Evolutionary conservation across 2,888 invertebrate genomes (phyloP), one percentile per base, ranked within the genome.

Genomic region (Agrochola lota): DNA sequence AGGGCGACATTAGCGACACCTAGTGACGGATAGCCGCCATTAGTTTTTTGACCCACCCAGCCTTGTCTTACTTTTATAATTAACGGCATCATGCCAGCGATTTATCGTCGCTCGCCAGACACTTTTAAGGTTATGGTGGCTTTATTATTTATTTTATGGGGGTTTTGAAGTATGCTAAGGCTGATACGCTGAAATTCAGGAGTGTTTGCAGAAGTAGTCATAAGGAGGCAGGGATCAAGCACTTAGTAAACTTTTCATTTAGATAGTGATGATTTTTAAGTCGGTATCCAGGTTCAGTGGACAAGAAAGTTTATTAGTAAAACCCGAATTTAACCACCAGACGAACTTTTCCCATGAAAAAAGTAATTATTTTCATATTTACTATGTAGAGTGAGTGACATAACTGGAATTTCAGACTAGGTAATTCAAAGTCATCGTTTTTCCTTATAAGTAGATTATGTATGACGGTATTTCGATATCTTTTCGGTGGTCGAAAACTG

Each of bases 1-100:
- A 57, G 49, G 43, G 35, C 40, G 60, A 75, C 73, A 74, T 71
- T 76, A 81, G 84, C 78, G 87, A 85, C 88, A 88, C 76, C 88
- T 87, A 87, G 83, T 86, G 87, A 88, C 74, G 77, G 30, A 88
- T 86, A 73, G 82, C 76, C 62, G 78, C 83, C 69, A 87, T 86
- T 88, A 79, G 79, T 84, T 84, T 85, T 86, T 85, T 87, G 84
- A 78, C 83, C 78, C 78, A 64, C 83, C 78, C 80, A 74, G 82
- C 71, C 78, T 84, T 86, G 85, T 84, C 83, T 88, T 74, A 83
- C 79, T 78, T 83, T 83, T 78, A 84, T 84, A 87, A 87, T 87
- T 85, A 87, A 87, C 86, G 86, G 73, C 78, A 86, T 83, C 82
- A 83, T 20, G 77, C 72, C 82, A 52, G 68, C 74, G 70, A 87